Conservation (phyloP, 2,113 vertebrate species). For the Tragelaphus scriptus region DNA sequence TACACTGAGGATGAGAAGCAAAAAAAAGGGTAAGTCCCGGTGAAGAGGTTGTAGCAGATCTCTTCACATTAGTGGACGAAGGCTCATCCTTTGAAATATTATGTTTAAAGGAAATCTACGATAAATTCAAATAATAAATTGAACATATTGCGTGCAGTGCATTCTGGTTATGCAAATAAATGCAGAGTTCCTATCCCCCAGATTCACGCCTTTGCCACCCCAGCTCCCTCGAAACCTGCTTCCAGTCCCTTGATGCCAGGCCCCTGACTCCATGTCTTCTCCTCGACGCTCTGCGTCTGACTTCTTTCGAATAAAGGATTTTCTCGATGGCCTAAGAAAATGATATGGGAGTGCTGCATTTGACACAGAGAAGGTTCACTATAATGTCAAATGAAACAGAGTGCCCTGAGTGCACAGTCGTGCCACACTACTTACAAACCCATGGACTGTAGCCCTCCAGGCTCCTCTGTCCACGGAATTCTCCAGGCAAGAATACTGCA, state of each 20-base stretch:
- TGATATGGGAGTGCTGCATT: too few species aligned
- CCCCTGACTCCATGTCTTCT: neutral
- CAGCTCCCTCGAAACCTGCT: neutral
- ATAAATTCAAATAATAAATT: neutral
- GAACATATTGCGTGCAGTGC: neutral
- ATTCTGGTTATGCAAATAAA: conserved; percentile 7
- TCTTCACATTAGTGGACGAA: neutral
- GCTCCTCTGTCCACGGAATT: too few species aligned
- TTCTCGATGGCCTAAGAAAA: too few species aligned
- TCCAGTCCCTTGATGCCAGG: neutral
- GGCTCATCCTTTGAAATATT: neutral
- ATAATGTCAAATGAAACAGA: too few species aligned
- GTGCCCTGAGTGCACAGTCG: too few species aligned
- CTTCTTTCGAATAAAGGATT: neutral
- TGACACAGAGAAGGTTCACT: too few species aligned
- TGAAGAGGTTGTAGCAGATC: neutral
- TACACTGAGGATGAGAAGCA: neutral
- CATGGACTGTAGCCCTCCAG: too few species aligned
- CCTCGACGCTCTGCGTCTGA: neutral
- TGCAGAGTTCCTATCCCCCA: neutral
- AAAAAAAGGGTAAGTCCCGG: neutral
- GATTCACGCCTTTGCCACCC: neutral
- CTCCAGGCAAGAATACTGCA: too few species aligned
- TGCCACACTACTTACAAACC: too few species aligned
- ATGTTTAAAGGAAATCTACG: neutral